Conservation (phyloP, 2,888 invertebrate genomes). For the Oegoconia quadripuncta region DNA sequence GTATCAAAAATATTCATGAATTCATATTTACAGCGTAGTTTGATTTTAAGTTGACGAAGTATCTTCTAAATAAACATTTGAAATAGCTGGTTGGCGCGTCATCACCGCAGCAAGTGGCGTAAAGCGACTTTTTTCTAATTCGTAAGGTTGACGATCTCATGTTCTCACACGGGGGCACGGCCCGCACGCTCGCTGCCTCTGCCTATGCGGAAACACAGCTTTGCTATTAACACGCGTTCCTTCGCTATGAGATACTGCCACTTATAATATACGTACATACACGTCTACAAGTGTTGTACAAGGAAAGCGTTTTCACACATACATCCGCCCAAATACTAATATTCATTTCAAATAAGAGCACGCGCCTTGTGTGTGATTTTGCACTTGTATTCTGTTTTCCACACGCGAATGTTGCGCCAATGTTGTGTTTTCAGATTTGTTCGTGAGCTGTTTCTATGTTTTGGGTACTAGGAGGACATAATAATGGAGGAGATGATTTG, state of each 20-base stretch:
- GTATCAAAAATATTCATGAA: too few relatives aligned
- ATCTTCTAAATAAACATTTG: background rate
- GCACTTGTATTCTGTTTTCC: slow-evolving; percentile 55
- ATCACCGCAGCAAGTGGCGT: slow-evolving; percentile 27
- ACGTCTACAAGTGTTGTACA: slow-evolving; percentile 31
- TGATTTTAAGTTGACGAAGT: background rate
- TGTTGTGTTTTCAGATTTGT: slow-evolving; percentile 58
- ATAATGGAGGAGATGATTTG: slow-evolving; percentile 31
- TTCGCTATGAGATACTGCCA: slow-evolving; percentile 73
- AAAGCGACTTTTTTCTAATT: slow-evolving; percentile 71
- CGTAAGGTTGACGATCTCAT: slow-evolving; percentile 75
- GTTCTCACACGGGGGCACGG: slow-evolving; percentile 68
- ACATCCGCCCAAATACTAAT: slow-evolving; percentile 31
- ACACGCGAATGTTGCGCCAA: slow-evolving; percentile 52
- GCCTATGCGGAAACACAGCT: slow-evolving; percentile 76
- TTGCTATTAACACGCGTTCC: slow-evolving; percentile 76
- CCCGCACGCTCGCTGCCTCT: slow-evolving; percentile 56
- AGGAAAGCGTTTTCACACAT: slow-evolving; percentile 64
- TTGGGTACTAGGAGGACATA: slow-evolving; percentile 57
- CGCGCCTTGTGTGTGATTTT: slow-evolving; percentile 43
- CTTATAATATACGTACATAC: slow-evolving; percentile 54
- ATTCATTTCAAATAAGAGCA: slow-evolving; percentile 38
- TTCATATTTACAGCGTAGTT: too few relatives aligned
- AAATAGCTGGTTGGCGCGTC: slow-evolving; percentile 7
- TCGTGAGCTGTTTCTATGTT: slow-evolving; percentile 69